Evolutionary conservation across 1,140 invertebrate species (phyloP), one percentile per base, ranked within the genome.

Genomic region (Bombus polaris): DNA sequence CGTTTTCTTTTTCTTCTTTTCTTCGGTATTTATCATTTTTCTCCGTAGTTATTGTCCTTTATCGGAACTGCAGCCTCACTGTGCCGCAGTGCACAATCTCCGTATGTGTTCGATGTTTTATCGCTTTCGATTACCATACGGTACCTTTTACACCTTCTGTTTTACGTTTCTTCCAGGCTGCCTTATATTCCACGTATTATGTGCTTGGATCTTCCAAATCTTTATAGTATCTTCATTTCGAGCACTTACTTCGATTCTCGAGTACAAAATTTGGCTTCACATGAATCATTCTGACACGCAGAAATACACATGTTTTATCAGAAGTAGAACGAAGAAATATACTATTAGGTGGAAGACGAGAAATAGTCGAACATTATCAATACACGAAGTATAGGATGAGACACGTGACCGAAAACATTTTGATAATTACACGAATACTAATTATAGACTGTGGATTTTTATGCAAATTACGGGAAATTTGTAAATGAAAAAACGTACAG

Each of bases 101-200:
- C 66, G 25, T 74, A 77, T 68, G 47, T 87, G 85, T 90, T 84
- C 53, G 72, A 80, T 87, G 80, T 85, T 84, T 86, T 66, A 66
- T 81, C 57, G 85, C 57, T 89, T 89, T 81, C 76, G 59, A 32
- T 35, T 32, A 47, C 5, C 39, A n/a, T 47, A 59, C 22, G 39
- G 39, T n/a, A 42, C 28, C 76, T 37, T 35, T 59, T 35, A 13
- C 44, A n/a, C 68, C 72, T 6, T 68, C 22, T 84, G 39, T 80
- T 87, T 89, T 82, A 71, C 72, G 73, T 89, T 83, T 65, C 59
- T 77, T 84, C 81, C 68, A 82, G 53, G 62, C 70, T 87, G 75
- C 74, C 72, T 59, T 86, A 84, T 87, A 90, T 85, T 89, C 81
- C 68, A 87, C 85, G 85, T 82, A 86, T 77, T 62, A n/a, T 73